Percentiles rank a stretch among this genome's conserved stretches.
phyloP scores from a whole-genome alignment of 2,888 invertebrate species.

The Stenoptilia bipunctidactyla region DNA sequence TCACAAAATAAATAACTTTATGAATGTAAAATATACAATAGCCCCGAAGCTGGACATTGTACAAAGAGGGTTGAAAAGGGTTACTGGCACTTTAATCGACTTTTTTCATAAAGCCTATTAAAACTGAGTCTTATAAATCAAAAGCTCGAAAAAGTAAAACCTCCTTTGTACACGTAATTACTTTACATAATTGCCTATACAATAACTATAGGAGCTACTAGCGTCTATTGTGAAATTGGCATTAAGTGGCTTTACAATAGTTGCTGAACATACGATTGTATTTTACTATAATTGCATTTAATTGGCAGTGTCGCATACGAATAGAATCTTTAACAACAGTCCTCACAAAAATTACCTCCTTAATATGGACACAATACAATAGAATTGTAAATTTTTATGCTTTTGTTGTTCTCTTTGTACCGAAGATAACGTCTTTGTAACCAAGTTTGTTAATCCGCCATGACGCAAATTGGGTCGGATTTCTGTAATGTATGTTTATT shows the following conservation, averaged over 20 bases:
- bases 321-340: conserved; percentile 15
- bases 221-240: background rate
- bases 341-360: background rate
- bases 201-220: too few species aligned
- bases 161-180: conserved; percentile 13
- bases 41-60: too few species aligned
- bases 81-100: too few species aligned
- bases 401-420: conserved; percentile 1
- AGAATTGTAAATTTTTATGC: conserved; percentile 4
- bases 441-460: too few species aligned
- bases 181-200: too few species aligned
- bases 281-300: conserved; percentile 33
- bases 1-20: too few species aligned
- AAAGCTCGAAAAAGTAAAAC: conserved; percentile 15
- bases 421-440: background rate
- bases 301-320: conserved; percentile 37
- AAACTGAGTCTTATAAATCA: too few species aligned
- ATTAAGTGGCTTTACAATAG: conserved; percentile 21
- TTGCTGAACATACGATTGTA: conserved; percentile 26
- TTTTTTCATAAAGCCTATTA: too few species aligned
- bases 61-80: too few species aligned
- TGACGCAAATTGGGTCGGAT: too few species aligned
- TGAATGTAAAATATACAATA: too few species aligned
- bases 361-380: background rate
- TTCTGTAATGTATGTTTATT: too few species aligned